These are phyloP conservation scores for Osedax frankpressi DNA, from an alignment of 2,888 invertebrate species.

Conservation along the genomic window DNA sequence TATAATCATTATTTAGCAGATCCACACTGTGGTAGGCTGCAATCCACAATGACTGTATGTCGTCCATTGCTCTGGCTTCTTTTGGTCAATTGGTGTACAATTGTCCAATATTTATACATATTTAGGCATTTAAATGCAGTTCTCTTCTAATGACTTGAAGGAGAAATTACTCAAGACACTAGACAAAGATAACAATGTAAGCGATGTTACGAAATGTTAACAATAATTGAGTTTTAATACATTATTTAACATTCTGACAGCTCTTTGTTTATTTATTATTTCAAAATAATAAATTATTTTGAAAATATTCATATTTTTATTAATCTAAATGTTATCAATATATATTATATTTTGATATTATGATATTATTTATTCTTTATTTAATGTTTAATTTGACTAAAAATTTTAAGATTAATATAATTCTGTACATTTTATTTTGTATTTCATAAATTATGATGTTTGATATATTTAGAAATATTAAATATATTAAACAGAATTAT, in stretches of 20 bases:
- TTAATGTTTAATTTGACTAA: not conserved
- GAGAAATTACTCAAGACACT: slow-evolving; percentile 88
- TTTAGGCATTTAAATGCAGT: slow-evolving; percentile 49
- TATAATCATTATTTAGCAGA: not conserved
- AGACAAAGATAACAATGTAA: slow-evolving; percentile 96
- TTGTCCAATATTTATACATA: slow-evolving; percentile 49
- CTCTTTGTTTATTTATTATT: slow-evolving; percentile 6
- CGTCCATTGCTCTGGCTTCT: slow-evolving; percentile 51
- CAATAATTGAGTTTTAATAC: slow-evolving; percentile 5
- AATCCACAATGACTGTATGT: slow-evolving; percentile 45
- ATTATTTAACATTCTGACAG: slow-evolving; percentile 16
- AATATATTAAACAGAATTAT: no score
- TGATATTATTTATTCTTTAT: not conserved
- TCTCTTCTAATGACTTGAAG: slow-evolving; percentile 63
- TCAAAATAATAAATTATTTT: not conserved
- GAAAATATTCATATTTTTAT: not conserved
- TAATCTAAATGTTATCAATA: not conserved
- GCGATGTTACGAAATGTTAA: slow-evolving; percentile 45
- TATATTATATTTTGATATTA: not conserved
- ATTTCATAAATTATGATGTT: no score
- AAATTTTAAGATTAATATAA: no score
- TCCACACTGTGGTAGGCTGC: not conserved
- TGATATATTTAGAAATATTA: no score
- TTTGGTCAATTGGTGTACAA: slow-evolving; percentile 47
- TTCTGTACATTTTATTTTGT: no score